Evolutionary conservation across 2,888 invertebrate species (phyloP), one percentile per base, ranked within the genome.

Genomic region (Spialia ferax): DNA sequence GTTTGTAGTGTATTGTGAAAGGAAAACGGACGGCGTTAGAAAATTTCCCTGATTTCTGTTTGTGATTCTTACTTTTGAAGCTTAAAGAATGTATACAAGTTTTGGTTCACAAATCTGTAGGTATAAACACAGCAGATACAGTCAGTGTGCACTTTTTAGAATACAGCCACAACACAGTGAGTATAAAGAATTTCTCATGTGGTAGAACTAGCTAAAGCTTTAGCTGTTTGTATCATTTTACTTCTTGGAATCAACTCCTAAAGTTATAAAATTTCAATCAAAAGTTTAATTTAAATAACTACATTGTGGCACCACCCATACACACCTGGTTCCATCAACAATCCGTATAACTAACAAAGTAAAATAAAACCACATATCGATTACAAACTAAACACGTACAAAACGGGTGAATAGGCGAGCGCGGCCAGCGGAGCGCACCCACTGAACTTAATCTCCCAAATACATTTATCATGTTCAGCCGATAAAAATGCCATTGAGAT

Each of bases 401-500:
- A 73, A 76, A 75, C 72, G 78, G 77, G 80, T 80, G 79, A 84
- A 81, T 80, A 82, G 81, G 74, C 70, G 73, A 76, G 73, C 80
- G 81, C 80, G 81, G 76, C 77, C 75, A 62, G 62, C 63, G 59
- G 42, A 52, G 86, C 86, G 84, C 85, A 86, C 86, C 79, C 78
- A 77, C 76, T 70, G 80, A 80, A 84, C 82, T 83, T 92, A 93
- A 93, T 92, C 93, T 90, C 79, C 79, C 81, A 87, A 91, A 92
- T 86, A 89, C 92, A 93, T 93, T 92, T 91, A 91, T 93, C 93
- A 93, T 91, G 83, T 91, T 88, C 86, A 85, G 79, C 79, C 87
- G 89, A 92, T 92, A 92, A 93, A 92, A 91, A 92, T 89, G 83
- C 91, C 90, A 89, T 90, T 87, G 87, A 89, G 91, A 88, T 90